Evolutionary conservation across 2,113 vertebrate genomes (phyloP), one percentile per base, ranked within the genome.

Genomic region (Megaleporinus macrocephalus): DNA sequence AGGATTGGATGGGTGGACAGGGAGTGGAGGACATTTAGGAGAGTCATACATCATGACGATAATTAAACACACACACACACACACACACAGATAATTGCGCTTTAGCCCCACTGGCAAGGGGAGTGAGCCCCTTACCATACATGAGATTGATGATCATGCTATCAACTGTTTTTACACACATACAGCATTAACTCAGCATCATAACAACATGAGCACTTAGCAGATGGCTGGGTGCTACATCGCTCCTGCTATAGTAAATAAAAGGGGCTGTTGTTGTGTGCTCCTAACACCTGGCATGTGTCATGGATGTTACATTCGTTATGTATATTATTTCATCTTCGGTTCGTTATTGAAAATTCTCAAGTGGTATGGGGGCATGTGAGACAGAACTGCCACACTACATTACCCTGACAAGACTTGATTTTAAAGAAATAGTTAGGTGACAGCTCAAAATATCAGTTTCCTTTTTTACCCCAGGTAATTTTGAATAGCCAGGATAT

Each of bases 21-120:
- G 59, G 63, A 79, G 86, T 86, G 83, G 81, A 89, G 88, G 87
- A 89, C 85, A 76, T 62, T 63, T 61, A 87, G 85, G 86, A 87
- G 85, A 88, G 66, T 89, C 86, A 80, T 92, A 84, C 87, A 89
- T 92, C 91, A 90, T 57, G n/a, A 59, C 22, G 77, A 75, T 81
- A 81, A 81, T 81, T 81, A 81, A 51, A 75, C 83, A 55, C 44
- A 41, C 65, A 57, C 65, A 59, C 77, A 79, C 78, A 72, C 77
- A 72, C 36, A 24, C 57, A 66, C 47, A 81, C 71, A 75, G 73
- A 87, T 93, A 90, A 90, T 90, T 91, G 86, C 16, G 16, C 68
- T 76, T 82, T 85, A 78, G 83, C 82, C 82, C 86, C 82, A 85
- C 74, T 85, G 82, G 87, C 85, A 78, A 79, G 57, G 47, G 66